phyloP scores from a whole-genome alignment of 2,113 vertebrate genomes.

The Erpornis zantholeuca region DNA sequence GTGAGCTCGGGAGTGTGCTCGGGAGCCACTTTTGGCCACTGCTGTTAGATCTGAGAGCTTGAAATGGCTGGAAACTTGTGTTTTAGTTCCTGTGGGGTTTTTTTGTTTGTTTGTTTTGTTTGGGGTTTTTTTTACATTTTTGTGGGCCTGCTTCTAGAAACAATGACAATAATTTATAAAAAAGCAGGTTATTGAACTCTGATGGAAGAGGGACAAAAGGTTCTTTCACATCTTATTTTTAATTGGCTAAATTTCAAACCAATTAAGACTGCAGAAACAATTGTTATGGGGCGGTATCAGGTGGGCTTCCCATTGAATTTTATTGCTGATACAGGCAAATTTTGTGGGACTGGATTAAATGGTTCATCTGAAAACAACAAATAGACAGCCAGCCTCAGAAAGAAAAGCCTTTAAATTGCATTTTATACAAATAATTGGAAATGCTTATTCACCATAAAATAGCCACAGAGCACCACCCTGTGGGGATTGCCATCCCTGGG shows the following conservation, averaged over 20 bases:
- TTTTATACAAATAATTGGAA: neutral
- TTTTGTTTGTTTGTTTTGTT: neutral
- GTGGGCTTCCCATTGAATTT: neutral
- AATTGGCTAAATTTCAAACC: neutral
- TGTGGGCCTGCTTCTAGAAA: neutral
- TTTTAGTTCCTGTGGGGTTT: neutral
- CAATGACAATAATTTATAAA: neutral
- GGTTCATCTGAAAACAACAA: neutral
- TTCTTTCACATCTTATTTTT: neutral
- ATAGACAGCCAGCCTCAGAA: neutral
- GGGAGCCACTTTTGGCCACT: neutral
- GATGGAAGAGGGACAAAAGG: neutral
- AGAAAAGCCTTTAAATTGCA: neutral
- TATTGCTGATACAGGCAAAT: neutral
- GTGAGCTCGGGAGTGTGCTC: neutral
- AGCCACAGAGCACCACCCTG: constrained; percentile 11
- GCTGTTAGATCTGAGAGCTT: neutral
- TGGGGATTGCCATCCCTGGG: neutral
- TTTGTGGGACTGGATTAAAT: neutral
- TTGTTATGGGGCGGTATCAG: neutral
- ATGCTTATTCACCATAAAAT: neutral
- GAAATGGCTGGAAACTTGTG: neutral
- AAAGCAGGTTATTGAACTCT: neutral
- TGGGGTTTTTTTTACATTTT: neutral
- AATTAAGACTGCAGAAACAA: neutral